phyloP scores from a whole-genome alignment of 2,888 invertebrate species.

The Timandra comae region DNA sequence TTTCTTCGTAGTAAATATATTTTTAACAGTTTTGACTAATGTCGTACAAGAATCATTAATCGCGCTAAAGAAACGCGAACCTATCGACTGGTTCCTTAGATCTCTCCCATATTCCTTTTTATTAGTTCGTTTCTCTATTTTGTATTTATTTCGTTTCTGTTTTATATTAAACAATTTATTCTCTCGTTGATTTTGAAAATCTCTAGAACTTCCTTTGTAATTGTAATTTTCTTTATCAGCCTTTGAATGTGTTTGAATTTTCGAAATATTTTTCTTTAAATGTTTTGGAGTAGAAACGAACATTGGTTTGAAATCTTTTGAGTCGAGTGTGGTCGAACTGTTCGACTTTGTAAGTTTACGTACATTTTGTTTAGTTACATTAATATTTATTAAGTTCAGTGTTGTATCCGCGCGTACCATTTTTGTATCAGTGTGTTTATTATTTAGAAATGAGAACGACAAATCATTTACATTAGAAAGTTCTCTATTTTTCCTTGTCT shows the following conservation, averaged over 20 bases:
- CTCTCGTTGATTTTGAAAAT: too few relatives aligned
- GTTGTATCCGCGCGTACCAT: too few relatives aligned
- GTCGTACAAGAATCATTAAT: conserved; percentile 58
- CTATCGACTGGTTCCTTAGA: conserved; percentile 34
- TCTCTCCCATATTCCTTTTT: conserved; percentile 13
- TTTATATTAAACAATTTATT: too few relatives aligned
- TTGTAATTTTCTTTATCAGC: conserved; percentile 2
- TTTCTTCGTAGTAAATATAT: conserved; percentile 38
- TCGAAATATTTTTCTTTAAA: conserved; percentile 4
- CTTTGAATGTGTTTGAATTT: not conserved
- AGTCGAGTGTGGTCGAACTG: too few relatives aligned
- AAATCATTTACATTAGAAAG: too few relatives aligned
- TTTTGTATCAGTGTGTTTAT: conserved; percentile 2
- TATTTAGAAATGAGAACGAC: conserved; percentile 31
- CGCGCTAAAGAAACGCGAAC: conserved; percentile 43
- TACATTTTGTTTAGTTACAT: conserved; percentile 2
- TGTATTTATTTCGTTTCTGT: too few relatives aligned
- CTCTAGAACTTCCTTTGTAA: too few relatives aligned
- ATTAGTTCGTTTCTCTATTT: not conserved
- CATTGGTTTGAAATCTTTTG: conserved; percentile 36
- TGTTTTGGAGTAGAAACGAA: conserved; percentile 48
- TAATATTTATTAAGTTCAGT: not conserved
- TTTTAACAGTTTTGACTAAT: conserved; percentile 49
- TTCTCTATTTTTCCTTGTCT: too few relatives aligned
- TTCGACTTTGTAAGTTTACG: conserved; percentile 7